These are phyloP conservation scores for Phortica okadai DNA, from an alignment of 2,888 invertebrate species.

Conservation along the genomic window DNA sequence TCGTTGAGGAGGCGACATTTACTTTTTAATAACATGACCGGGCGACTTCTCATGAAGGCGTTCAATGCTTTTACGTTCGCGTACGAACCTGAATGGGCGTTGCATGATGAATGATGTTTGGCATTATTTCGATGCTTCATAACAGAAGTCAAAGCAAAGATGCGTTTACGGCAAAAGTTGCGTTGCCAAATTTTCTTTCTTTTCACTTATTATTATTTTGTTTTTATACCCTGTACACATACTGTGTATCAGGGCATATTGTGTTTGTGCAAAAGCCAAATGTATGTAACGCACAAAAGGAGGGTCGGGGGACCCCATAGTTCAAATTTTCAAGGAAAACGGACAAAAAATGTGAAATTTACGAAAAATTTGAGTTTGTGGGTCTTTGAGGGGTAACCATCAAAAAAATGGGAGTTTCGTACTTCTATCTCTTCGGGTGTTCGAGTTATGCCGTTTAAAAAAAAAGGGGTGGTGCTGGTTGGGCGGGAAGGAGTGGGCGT, in stretches of 20 bases:
- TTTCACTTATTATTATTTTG: not conserved
- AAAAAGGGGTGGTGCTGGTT: too few species aligned
- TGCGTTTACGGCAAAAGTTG: not conserved
- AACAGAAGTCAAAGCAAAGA: constrained; percentile 20
- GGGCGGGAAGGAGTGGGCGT: too few species aligned
- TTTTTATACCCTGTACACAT: not conserved
- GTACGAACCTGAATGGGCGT: constrained; percentile 13
- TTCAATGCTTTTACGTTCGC: not conserved
- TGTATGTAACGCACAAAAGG: too few species aligned
- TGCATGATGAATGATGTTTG: constrained; percentile 31
- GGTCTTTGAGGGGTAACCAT: too few species aligned
- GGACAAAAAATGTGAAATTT: too few species aligned
- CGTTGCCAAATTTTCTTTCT: not conserved
- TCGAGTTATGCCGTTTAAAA: too few species aligned
- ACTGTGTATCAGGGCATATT: not conserved
- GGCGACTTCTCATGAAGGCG: constrained; percentile 40
- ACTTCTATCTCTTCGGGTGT: too few species aligned
- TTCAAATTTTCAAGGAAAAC: too few species aligned
- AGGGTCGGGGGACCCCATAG: too few species aligned
- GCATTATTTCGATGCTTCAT: constrained; percentile 19
- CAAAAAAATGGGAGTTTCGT: too few species aligned
- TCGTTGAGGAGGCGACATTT: constrained; percentile 28
- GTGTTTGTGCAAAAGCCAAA: too few species aligned
- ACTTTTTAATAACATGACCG: constrained; percentile 23
- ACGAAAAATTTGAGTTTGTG: too few species aligned